Evolutionary conservation across 2,113 vertebrate genomes (phyloP).

Genomic region (Thomomys bottae): DNA sequence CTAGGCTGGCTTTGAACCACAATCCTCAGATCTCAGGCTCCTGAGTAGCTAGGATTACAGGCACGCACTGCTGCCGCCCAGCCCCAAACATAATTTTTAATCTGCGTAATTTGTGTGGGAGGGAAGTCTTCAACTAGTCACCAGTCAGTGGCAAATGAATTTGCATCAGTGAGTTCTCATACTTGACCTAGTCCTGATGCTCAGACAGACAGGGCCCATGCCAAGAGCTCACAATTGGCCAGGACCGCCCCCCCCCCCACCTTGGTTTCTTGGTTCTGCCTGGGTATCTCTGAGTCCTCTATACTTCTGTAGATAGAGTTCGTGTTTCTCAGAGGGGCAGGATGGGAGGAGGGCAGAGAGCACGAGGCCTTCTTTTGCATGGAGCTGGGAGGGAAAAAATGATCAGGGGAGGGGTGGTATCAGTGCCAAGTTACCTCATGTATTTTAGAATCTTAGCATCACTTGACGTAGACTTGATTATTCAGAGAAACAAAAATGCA

Average conservation of each 20-base stretch:
- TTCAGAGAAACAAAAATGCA: slow-evolving; percentile 19
- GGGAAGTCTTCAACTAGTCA: background rate
- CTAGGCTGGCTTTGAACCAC: too few relatives aligned
- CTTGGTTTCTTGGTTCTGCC: background rate
- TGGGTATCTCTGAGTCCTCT: background rate
- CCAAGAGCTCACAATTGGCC: background rate
- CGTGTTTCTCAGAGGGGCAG: background rate
- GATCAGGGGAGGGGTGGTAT: background rate
- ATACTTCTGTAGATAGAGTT: background rate
- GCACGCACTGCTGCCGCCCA: too few relatives aligned
- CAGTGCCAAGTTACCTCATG: background rate
- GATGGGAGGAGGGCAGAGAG: background rate
- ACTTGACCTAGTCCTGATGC: background rate
- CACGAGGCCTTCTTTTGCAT: background rate
- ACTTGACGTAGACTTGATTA: background rate
- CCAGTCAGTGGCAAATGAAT: background rate
- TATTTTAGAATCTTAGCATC: background rate
- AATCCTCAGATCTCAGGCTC: too few relatives aligned
- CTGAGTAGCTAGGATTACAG: too few relatives aligned
- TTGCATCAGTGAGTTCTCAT: background rate
- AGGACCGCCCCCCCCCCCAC: too few relatives aligned
- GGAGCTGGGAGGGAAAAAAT: background rate
- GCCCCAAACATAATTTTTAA: background rate
- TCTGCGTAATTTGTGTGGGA: background rate
- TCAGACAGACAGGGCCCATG: background rate